Conservation (phyloP, 2,797 vertebrate genomes). For the Leucoraja ocellata region DNA sequence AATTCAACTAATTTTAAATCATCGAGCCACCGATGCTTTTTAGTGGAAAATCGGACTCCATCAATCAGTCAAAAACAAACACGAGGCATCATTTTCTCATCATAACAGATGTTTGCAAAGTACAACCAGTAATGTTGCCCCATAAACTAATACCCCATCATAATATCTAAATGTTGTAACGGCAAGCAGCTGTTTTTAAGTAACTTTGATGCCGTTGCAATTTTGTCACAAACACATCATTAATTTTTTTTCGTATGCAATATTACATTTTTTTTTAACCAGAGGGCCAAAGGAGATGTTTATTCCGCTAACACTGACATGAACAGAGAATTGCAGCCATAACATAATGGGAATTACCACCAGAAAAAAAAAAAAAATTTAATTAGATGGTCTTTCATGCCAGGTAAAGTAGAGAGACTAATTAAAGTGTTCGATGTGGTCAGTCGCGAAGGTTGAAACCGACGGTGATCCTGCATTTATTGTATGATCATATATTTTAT, state of each 20-base stretch:
- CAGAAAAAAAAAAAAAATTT: background rate
- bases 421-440: background rate
- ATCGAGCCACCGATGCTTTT: background rate
- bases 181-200: constrained; percentile 20
- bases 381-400: background rate
- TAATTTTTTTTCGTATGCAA: background rate
- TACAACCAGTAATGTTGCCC: constrained; percentile 18
- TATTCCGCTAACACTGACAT: background rate
- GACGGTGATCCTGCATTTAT: background rate
- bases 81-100: background rate
- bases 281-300: constrained; percentile 27
- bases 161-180: background rate
- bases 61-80: constrained; percentile 11
- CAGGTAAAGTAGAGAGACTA: background rate
- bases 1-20: background rate
- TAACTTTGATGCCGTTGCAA: constrained; percentile 22
- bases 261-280: background rate
- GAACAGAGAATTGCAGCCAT: background rate
- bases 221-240: constrained; percentile 22
- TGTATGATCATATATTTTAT: background rate
- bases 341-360: background rate
- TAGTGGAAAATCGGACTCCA: background rate
- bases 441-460: background rate
- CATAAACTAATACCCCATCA: background rate
- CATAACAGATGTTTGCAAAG: background rate